These are phyloP conservation scores for Epizoanthus scotinus DNA, from an alignment of 92 coral and sea anemone genomes.

Conservation along the genomic window DNA sequence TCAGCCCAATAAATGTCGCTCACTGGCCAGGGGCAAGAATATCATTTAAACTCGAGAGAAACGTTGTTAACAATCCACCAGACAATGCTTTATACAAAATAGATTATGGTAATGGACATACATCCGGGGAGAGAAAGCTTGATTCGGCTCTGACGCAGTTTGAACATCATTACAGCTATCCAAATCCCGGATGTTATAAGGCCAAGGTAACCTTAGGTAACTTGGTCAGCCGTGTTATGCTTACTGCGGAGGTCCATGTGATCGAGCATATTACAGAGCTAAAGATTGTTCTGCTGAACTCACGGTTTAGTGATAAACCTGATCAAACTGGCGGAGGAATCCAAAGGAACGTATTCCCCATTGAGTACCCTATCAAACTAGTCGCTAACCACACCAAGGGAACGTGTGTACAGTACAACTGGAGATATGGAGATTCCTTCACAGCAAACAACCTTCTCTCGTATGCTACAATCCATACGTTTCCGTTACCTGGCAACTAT, in stretches of 20 bases:
- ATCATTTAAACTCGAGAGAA: conserved; percentile 44
- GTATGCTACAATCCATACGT: conserved; percentile 47
- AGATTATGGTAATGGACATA: conserved; percentile 62
- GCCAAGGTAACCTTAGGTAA: conserved; percentile 60
- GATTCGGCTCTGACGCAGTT: conserved; percentile 36
- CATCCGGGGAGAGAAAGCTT: conserved; percentile 15
- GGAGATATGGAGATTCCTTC: conserved; percentile 59
- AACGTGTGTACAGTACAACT: conserved; percentile 69
- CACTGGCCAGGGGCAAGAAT: conserved; percentile 61
- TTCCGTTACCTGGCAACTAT: conserved; percentile 73
- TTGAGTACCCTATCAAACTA: conserved; percentile 78
- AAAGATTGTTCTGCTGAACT: conserved; percentile 48
- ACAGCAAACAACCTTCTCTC: neutral
- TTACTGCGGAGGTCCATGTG: conserved; percentile 61
- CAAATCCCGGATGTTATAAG: conserved; percentile 68
- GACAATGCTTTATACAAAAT: conserved; percentile 62
- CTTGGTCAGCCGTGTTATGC: conserved; percentile 58
- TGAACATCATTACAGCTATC: conserved; percentile 44
- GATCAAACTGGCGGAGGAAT: conserved; percentile 50
- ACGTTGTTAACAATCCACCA: conserved; percentile 34
- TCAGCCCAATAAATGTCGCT: conserved; percentile 19
- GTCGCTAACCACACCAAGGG: conserved; percentile 56
- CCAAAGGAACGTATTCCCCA: conserved; percentile 63
- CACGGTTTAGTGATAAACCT: conserved; percentile 50
- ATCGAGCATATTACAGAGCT: conserved; percentile 49